Evolutionary conservation across 1,140 invertebrate species (phyloP).

Genomic region (Euborellia annulipes): DNA sequence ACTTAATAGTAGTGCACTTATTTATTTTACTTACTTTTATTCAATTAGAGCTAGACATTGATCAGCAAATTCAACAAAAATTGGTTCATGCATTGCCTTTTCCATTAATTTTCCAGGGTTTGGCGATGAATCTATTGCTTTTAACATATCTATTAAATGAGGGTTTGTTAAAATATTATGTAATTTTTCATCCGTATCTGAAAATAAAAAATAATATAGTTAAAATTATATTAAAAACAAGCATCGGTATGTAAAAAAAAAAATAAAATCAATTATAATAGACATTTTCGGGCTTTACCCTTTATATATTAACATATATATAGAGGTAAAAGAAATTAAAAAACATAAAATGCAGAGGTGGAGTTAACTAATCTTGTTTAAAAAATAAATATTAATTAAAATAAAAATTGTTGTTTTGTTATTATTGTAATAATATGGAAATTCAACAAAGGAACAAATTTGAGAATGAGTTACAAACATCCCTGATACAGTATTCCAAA

Average conservation of each 20-base stretch:
- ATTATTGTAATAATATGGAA: too few species aligned
- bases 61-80: conserved; percentile 62
- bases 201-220: conserved; percentile 18
- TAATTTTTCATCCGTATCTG: conserved; percentile 37
- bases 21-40: conserved; percentile 23
- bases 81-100: conserved; percentile 54
- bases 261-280: conserved; percentile 3
- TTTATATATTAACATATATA: neutral
- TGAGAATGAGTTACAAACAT: too few species aligned
- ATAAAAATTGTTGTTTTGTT: too few species aligned
- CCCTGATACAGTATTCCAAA: too few species aligned
- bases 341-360: too few species aligned
- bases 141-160: conserved; percentile 44
- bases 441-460: too few species aligned
- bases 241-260: conserved; percentile 3
- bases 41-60: conserved; percentile 51
- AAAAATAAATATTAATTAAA: too few species aligned
- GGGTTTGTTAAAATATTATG: conserved; percentile 45
- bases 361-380: conserved; percentile 1
- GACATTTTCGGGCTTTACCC: neutral
- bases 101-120: conserved; percentile 42
- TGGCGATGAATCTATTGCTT: conserved; percentile 34
- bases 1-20: neutral
- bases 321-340: neutral
- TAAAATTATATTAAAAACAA: conserved; percentile 2